phyloP scores from a whole-genome alignment of 2,113 vertebrate genomes.

The Ctenomys sociabilis region DNA sequence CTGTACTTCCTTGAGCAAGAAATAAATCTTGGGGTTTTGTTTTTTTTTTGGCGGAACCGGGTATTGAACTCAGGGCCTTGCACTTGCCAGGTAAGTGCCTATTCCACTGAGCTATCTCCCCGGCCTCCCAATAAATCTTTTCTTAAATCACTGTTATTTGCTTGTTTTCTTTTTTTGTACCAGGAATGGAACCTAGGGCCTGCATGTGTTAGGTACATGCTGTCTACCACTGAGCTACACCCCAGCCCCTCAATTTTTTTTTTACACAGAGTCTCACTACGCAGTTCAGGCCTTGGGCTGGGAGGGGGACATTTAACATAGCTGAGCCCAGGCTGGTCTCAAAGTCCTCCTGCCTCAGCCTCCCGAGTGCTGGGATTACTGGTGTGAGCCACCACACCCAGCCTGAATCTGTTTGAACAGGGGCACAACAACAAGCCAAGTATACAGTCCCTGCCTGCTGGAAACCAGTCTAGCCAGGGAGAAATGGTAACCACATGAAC shows the following conservation, averaged over 20 bases:
- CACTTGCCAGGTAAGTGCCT: too few species aligned
- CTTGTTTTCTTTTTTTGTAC: too few species aligned
- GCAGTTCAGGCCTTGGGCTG: not conserved
- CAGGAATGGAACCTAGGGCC: not conserved
- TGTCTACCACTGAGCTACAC: not conserved
- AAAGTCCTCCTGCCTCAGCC: not conserved
- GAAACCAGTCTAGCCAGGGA: not conserved
- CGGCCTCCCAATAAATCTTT: too few species aligned
- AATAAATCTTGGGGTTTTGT: not conserved
- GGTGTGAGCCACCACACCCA: not conserved
- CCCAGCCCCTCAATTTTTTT: not conserved
- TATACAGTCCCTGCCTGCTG: accelerated
- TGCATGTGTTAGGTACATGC: not conserved
- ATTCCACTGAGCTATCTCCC: too few species aligned
- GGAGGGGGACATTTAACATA: not conserved
- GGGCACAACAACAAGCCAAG: not conserved
- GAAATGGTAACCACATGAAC: not conserved
- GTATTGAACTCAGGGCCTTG: too few species aligned
- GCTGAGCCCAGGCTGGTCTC: not conserved
- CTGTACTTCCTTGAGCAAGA: not conserved
- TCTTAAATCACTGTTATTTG: too few species aligned
- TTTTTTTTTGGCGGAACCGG: not conserved
- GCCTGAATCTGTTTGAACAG: not conserved
- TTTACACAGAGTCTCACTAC: not conserved
- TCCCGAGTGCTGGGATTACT: not conserved